These are phyloP conservation scores for Agonopterix subpropinquella DNA, from an alignment of 2,888 invertebrate species.

Conservation along the genomic window DNA sequence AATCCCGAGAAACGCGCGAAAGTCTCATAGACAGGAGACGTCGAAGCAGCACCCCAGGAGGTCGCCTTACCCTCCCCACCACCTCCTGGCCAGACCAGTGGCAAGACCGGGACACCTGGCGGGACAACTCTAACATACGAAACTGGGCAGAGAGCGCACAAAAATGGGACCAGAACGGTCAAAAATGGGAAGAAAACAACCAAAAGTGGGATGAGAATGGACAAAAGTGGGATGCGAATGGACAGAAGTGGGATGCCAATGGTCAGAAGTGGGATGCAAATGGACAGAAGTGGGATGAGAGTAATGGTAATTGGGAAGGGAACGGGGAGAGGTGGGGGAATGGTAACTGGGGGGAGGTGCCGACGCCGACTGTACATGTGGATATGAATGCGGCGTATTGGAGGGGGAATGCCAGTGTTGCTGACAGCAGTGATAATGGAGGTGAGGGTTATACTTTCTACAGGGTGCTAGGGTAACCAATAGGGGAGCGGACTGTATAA, in stretches of 20 bases:
- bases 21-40: slow-evolving; percentile 56
- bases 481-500: no score
- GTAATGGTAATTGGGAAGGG: slow-evolving; percentile 19
- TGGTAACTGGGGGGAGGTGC: slow-evolving; percentile 59
- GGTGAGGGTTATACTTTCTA: slow-evolving; percentile 32
- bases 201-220: slow-evolving; percentile 49
- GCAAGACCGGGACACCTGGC: slow-evolving; percentile 39
- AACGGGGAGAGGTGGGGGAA: slow-evolving; percentile 43
- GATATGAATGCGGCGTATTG: slow-evolving; percentile 62
- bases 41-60: slow-evolving; percentile 58
- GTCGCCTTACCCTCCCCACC: slow-evolving; percentile 47
- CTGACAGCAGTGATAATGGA: slow-evolving; percentile 69
- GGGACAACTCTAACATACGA: slow-evolving; percentile 22
- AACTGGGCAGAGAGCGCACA: slow-evolving; percentile 31
- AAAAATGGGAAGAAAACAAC: slow-evolving; percentile 11
- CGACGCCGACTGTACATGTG: slow-evolving; percentile 62
- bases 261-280: slow-evolving; percentile 22
- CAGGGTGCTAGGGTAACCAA: no score
- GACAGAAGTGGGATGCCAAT: slow-evolving; percentile 35
- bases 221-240: slow-evolving; percentile 42
- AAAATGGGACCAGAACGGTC: slow-evolving; percentile 23
- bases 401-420: slow-evolving; percentile 61
- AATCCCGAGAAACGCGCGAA: slow-evolving; percentile 44
- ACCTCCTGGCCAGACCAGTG: slow-evolving; percentile 24
- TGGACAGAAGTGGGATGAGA: slow-evolving; percentile 28